Evolutionary conservation across 2,888 invertebrate genomes (phyloP), one percentile per base, ranked within the genome.

Genomic region (Mellilla xanthometata): DNA sequence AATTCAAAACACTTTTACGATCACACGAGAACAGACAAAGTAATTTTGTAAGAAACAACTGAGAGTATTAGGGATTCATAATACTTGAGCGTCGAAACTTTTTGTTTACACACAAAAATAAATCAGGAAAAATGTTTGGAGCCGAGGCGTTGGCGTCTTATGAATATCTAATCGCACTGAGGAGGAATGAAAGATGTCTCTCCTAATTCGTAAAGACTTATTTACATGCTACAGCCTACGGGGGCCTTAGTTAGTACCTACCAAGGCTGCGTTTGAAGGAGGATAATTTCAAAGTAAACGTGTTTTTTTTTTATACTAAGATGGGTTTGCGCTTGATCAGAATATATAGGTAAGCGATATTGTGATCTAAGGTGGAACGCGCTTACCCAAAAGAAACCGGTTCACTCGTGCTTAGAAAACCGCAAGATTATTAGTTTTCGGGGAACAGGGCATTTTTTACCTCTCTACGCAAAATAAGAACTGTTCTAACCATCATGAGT

Each of bases 151-250:
- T 65, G 65, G 63, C 68, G 72, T 65, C 76, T 81, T 76, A 82
- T 81, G 83, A 84, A 84, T 82, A 83, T 70, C 79, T 81, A 81
- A 84, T 82, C 76, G 71, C 56, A 68, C 60, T 62, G 76, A 78
- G 78, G 65, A 68, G 65, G 76, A 72, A 79, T 81, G 79, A 82
- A 78, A 80, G 78, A 84, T 81, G 72, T 65, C 68, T 72, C 66
- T 59, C 71, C 68, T 81, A 81, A 84, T 81, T 78, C 72, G 67
- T 59, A 62, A 70, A 66, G 76, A 79, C 79, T 73, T 79, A 78
- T 81, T 78, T 78, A 76, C 68, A 73, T 72, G 71, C 63, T 60
- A 66, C 68, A 65, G 65, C n/a, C n/a, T n/a, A n/a, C n/a, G n/a
- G n/a, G n/a, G n/a, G n/a, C n/a, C n/a, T n/a, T n/a, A n/a, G n/a